Evolutionary conservation across 2,888 invertebrate species (phyloP).

Genomic region (Fragum sueziense): DNA sequence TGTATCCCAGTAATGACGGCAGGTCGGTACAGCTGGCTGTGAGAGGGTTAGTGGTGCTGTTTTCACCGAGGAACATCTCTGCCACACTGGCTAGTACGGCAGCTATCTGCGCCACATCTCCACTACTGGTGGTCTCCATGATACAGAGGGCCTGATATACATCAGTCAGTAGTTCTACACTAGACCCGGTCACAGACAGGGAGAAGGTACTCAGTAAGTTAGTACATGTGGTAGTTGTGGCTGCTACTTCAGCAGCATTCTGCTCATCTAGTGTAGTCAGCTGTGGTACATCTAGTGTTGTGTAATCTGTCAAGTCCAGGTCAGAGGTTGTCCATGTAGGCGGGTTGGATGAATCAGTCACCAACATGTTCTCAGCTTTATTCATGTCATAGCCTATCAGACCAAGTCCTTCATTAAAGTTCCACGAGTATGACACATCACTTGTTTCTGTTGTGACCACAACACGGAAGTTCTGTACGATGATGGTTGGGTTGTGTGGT

Average conservation of each 20-base stretch:
- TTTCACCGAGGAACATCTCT: constrained; percentile 43
- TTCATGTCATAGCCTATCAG: constrained; percentile 55
- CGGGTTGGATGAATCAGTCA: constrained; percentile 47
- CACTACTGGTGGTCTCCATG: constrained; percentile 47
- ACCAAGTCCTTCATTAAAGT: constrained; percentile 67
- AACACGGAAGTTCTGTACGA: constrained; percentile 62
- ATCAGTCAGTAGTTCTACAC: constrained; percentile 31
- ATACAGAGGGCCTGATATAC: constrained; percentile 56
- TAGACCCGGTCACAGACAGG: constrained; percentile 29
- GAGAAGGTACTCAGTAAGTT: constrained; percentile 52
- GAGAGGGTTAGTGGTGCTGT: constrained; percentile 46
- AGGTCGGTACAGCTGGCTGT: constrained; percentile 39
- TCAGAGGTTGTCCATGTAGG: constrained; percentile 68
- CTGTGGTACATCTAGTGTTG: constrained; percentile 30
- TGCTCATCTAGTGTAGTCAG: constrained; percentile 36
- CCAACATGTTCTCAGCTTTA: constrained; percentile 59
- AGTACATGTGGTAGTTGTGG: constrained; percentile 45
- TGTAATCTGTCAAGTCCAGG: constrained; percentile 53
- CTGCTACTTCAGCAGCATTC: constrained; percentile 26
- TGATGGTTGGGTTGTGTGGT: constrained; percentile 68
- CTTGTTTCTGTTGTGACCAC: constrained; percentile 56
- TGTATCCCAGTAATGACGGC: constrained; percentile 31
- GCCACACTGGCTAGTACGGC: constrained; percentile 46
- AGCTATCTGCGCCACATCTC: constrained; percentile 51
- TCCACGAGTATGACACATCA: constrained; percentile 66